phyloP scores from a whole-genome alignment of 2,888 invertebrate species.

The Heliconius ethilla region DNA sequence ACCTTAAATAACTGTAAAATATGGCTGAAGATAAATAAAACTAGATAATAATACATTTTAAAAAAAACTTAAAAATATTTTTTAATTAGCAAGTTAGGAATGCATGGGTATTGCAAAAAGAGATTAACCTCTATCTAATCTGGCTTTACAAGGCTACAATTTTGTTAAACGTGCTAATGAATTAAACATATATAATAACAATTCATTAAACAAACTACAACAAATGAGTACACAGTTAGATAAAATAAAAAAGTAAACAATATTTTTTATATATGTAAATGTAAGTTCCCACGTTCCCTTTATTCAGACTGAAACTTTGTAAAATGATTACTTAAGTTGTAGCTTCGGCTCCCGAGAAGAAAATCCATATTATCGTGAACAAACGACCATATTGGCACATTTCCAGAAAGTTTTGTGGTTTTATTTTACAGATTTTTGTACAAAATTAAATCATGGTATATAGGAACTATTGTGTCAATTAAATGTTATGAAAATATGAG shows the following conservation, averaged over 20 bases:
- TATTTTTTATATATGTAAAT: background rate
- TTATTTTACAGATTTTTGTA: slow-evolving; percentile 44
- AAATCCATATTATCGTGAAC: slow-evolving; percentile 41
- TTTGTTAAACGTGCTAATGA: background rate
- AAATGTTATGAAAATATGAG: background rate
- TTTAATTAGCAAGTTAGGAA: background rate
- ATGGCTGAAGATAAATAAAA: too few relatives aligned
- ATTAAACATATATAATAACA: background rate
- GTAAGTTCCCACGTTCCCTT: slow-evolving; percentile 26
- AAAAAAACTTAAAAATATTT: background rate
- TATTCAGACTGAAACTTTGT: slow-evolving; percentile 26
- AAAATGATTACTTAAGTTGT: slow-evolving; percentile 40
- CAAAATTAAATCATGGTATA: background rate
- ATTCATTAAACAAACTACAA: background rate
- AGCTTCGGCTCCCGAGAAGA: slow-evolving; percentile 33
- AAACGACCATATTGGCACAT: slow-evolving; percentile 44
- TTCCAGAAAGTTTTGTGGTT: slow-evolving; percentile 46
- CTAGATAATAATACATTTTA: background rate
- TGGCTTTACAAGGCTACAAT: background rate
- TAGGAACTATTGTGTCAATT: background rate
- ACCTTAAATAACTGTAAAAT: too few relatives aligned
- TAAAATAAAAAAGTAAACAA: background rate
- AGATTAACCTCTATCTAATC: slow-evolving; percentile 8
- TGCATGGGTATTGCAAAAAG: background rate
- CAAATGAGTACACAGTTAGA: background rate